These are phyloP conservation scores for Trichomycterus rosablanca DNA, from an alignment of 2,113 vertebrate genomes.

Conservation along the genomic window DNA sequence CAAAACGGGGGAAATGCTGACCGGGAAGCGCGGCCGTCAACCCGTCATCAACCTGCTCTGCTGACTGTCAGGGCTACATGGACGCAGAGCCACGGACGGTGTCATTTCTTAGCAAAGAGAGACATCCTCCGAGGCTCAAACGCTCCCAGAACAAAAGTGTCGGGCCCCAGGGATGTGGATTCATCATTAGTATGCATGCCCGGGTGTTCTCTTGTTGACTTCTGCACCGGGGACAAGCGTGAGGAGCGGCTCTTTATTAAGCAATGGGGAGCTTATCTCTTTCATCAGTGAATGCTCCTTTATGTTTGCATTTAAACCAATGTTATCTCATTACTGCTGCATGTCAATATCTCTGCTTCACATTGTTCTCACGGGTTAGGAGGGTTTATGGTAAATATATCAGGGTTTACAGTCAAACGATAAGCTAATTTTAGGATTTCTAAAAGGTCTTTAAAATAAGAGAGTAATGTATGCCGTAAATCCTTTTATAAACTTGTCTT, in stretches of 20 bases:
- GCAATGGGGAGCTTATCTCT: slow-evolving; percentile 47
- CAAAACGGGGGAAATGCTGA: slow-evolving; percentile 43
- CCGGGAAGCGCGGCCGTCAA: slow-evolving; percentile 41
- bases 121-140: slow-evolving; percentile 35
- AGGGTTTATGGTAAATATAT: background rate
- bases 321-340: slow-evolving; percentile 41
- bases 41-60: slow-evolving; percentile 24
- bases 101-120: slow-evolving; percentile 39
- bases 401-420: too few relatives aligned
- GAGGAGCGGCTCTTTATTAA: slow-evolving; percentile 41
- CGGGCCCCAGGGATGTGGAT: slow-evolving; percentile 40
- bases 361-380: slow-evolving; percentile 8
- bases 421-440: too few relatives aligned
- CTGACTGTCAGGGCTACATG: slow-evolving; percentile 38
- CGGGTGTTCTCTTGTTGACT: slow-evolving; percentile 47
- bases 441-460: too few relatives aligned
- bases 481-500: too few relatives aligned
- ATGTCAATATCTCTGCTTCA: slow-evolving; percentile 28
- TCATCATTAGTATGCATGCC: slow-evolving; percentile 50
- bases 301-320: slow-evolving; percentile 32
- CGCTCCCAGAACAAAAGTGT: slow-evolving; percentile 43
- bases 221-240: slow-evolving; percentile 43
- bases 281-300: slow-evolving; percentile 38
- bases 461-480: too few relatives aligned
- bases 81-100: slow-evolving; percentile 30